A percentile compares a stretch with the other conserved stretches of the same genome.
Evolutionary conservation across 2,888 invertebrate genomes (phyloP).

Genomic region (Erannis defoliaria): DNA sequence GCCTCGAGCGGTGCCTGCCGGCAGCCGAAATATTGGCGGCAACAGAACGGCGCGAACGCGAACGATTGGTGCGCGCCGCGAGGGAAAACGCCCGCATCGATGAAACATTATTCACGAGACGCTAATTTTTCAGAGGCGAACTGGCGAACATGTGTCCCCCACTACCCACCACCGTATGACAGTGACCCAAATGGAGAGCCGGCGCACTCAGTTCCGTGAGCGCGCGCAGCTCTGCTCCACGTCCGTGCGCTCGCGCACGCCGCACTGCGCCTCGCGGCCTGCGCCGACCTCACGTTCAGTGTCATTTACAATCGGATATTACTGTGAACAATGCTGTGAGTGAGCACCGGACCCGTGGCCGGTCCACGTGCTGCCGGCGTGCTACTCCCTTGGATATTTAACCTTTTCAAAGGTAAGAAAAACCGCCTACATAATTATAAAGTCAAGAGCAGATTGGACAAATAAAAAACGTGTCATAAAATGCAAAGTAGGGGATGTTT

Average conservation of each 20-base stretch:
- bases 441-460: constrained; percentile 41
- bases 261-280: constrained; percentile 52
- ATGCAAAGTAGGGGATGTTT: constrained; percentile 55
- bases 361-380: constrained; percentile 51
- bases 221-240: constrained; percentile 66
- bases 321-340: constrained; percentile 78
- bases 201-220: constrained; percentile 85
- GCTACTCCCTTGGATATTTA: constrained; percentile 64
- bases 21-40: constrained; percentile 62
- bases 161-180: constrained; percentile 83
- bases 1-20: constrained; percentile 11
- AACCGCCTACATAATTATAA: constrained; percentile 52
- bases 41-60: constrained; percentile 57
- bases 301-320: constrained; percentile 77
- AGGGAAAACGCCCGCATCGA: constrained; percentile 78
- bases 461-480: constrained; percentile 30
- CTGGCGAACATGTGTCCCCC: constrained; percentile 77
- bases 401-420: constrained; percentile 69
- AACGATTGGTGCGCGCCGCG: constrained; percentile 72
- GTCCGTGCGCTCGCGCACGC: constrained; percentile 53
- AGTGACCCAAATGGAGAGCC: constrained; percentile 85
- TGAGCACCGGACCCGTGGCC: constrained; percentile 64
- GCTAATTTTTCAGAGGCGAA: constrained; percentile 82
- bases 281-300: constrained; percentile 68
- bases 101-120: constrained; percentile 81